Evolutionary conservation across 2,888 invertebrate species (phyloP).

Genomic region (Amblyjoppa fuscipennis): DNA sequence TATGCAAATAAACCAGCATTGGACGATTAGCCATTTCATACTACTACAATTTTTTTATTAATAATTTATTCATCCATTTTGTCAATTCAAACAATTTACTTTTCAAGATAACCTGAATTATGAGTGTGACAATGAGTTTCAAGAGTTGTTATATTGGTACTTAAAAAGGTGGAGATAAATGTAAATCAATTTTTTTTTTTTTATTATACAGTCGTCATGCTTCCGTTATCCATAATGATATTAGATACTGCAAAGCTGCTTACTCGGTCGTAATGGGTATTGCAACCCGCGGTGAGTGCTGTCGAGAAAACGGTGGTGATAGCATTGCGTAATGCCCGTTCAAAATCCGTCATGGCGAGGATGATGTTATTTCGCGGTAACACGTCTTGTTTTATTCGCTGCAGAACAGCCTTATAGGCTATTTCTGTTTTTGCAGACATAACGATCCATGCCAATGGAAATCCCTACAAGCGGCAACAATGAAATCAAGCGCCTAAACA

Average conservation of each 20-base stretch:
- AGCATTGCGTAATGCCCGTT: conserved; percentile 42
- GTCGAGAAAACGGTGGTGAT: conserved; percentile 8
- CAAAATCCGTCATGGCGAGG: conserved; percentile 48
- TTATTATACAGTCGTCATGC: no score
- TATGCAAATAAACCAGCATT: no score
- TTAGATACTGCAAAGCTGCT: not conserved
- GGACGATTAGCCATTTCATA: no score
- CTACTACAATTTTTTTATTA: no score
- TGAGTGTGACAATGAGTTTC: no score
- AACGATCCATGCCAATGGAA: conserved; percentile 30
- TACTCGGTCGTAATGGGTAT: conserved; percentile 40
- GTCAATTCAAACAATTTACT: no score
- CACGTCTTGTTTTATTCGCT: not conserved
- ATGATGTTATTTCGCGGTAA: conserved; percentile 5
- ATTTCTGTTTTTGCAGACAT: conserved; percentile 40
- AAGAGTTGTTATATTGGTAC: no score
- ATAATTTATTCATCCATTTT: no score
- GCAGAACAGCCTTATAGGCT: conserved; percentile 35
- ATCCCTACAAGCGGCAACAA: conserved; percentile 7
- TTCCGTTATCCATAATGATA: not conserved
- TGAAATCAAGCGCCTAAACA: not conserved
- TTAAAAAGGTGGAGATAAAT: no score
- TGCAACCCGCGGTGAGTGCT: conserved; percentile 41
- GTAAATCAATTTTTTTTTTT: no score
- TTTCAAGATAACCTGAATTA: no score